Conservation (phyloP, 2,113 vertebrate genomes). For the Scartelaos histophorus region DNA sequence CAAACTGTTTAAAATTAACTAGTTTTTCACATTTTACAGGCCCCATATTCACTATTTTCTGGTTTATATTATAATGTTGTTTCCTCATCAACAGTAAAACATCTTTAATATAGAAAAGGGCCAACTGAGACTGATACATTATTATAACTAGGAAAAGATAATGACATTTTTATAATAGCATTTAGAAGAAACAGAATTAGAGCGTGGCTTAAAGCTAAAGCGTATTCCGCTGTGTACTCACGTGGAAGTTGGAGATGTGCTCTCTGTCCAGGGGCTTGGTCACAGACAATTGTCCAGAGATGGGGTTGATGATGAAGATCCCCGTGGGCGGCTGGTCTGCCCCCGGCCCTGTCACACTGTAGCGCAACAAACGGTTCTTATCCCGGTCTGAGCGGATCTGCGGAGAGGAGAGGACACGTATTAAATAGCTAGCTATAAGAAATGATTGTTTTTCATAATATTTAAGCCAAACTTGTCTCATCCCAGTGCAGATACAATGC, state of each 20-base stretch:
- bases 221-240: constrained; percentile 68
- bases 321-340: constrained; percentile 95
- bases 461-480: not conserved
- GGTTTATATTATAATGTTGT: no score
- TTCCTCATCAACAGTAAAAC: no score
- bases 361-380: constrained; percentile 89
- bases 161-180: no score
- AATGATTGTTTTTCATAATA: not conserved
- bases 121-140: no score
- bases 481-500: no score
- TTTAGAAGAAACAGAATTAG: no score
- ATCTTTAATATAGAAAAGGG: no score
- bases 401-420: not conserved
- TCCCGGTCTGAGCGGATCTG: constrained; percentile 95
- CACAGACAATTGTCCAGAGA: constrained; percentile 93
- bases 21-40: no score
- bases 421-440: not conserved
- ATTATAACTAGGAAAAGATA: no score
- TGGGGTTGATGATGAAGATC: constrained; percentile 96
- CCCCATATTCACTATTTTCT: no score
- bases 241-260: constrained; percentile 94
- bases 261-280: constrained; percentile 95
- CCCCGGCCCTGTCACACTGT: constrained; percentile 95
- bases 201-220: no score
- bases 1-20: no score